Evolutionary conservation across 2,113 vertebrate species (phyloP), one percentile per base, ranked within the genome.

Genomic region (Eolophus roseicapilla): DNA sequence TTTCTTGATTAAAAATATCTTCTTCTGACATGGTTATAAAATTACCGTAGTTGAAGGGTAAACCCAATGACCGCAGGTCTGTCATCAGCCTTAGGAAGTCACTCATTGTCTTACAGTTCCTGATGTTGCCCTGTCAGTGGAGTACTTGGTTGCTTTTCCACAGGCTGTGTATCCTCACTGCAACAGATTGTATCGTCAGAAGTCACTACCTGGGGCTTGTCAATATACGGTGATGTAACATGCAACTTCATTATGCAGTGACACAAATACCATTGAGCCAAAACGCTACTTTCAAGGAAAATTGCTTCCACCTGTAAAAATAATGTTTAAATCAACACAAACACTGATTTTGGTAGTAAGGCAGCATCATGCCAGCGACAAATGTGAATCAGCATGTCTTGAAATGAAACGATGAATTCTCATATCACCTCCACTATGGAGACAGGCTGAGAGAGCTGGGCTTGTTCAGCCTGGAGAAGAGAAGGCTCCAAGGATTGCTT

Each of bases 1-100:
- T 92, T 93, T 74, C 44, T 82, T 46, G 44, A 20, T 85, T 82
- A 59, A 73, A 82, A 85, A 11, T 14, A 31, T 28, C 23, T 59
- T 47, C 44, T 60, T 90, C 68, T 89, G 28, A 47, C 23, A 6
- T 15, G 33, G 29, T 50, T 76, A 17, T 57, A 67, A 65, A 91
- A 86, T 82, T 28, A 44, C 47, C n/a, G 44, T 53, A n/a, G 21
- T 21, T 73, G 43, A 77, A 67, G 29, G 8, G 15, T 31, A 69
- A 90, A 44, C 13, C 44, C 17, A 65, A 24, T 28, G 20, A 70
- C 29, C 1, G 2, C 0, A 0, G 80, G 24, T 55, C 44, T 62
- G 79, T 59, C 17, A 27, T 63, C 25, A 78, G n/a, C 20, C 10
- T 68, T 44, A 37, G 41, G 24, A 79, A 80, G 31, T 28, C 19